Conservation (phyloP, 2,797 vertebrate genomes). For the Poeciliopsis paucimaculata region DNA sequence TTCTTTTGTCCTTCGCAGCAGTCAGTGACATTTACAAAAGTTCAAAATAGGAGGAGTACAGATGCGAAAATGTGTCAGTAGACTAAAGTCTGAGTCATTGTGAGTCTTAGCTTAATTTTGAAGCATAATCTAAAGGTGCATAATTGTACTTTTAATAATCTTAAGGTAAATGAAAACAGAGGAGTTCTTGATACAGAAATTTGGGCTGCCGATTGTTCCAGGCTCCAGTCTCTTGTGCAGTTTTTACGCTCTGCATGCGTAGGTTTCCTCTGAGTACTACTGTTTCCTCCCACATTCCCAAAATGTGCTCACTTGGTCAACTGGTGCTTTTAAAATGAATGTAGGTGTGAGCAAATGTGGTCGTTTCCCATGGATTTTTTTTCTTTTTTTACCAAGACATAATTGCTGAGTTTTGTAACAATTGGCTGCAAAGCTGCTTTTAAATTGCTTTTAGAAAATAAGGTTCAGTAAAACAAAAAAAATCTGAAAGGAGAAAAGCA, state of each 20-base stretch:
- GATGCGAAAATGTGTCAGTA: background rate
- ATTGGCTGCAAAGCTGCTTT: background rate
- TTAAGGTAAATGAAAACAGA: background rate
- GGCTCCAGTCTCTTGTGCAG: background rate
- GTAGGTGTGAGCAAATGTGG: constrained; percentile 4
- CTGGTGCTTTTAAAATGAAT: background rate
- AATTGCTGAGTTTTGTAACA: background rate
- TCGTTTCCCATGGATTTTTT: background rate
- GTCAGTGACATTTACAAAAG: constrained; percentile 21
- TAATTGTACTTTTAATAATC: background rate
- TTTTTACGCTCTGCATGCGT: constrained; percentile 1
- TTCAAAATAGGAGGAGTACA: constrained; percentile 12
- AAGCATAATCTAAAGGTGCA: background rate
- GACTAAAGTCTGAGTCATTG: constrained; percentile 16
- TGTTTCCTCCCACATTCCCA: constrained; percentile 12
- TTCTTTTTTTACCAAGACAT: background rate
- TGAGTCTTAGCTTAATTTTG: background rate
- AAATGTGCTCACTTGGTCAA: constrained; percentile 2
- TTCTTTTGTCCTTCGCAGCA: constrained; percentile 16
- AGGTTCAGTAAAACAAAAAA: background rate
- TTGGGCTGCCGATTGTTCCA: background rate
- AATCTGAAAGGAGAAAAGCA: constrained; percentile 2
- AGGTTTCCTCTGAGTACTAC: constrained; percentile 4
- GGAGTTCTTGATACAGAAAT: background rate
- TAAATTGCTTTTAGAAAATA: background rate